Percentiles rank a stretch among this genome's conserved stretches.
Conservation (phyloP, 2,888 invertebrate genomes). For the Agrotis clavis region DNA sequence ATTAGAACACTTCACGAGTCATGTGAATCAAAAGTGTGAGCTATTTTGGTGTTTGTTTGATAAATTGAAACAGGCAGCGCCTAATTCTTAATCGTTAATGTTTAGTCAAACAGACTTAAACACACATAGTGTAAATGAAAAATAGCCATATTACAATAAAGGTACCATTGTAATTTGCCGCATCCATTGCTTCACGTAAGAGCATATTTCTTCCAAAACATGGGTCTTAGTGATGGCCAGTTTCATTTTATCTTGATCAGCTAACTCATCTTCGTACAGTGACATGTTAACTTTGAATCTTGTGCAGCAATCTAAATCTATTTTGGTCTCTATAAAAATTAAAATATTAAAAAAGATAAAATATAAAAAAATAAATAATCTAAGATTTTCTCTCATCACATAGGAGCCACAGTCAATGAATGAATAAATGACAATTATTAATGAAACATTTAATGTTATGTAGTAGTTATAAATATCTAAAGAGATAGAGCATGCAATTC, state of each 20-base stretch:
- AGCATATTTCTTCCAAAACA: slow-evolving; percentile 92
- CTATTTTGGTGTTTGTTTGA: background rate
- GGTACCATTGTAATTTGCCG: slow-evolving; percentile 93
- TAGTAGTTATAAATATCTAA: no score
- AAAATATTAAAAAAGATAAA: background rate
- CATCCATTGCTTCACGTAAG: slow-evolving; percentile 93
- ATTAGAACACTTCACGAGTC: background rate
- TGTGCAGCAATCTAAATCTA: slow-evolving; percentile 92
- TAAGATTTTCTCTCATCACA: no score
- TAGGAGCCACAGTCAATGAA: no score
- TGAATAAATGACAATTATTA: no score
- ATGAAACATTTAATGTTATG: no score
- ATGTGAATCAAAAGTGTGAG: background rate
- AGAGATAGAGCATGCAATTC: no score
- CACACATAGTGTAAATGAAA: background rate
- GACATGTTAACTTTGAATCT: slow-evolving; percentile 91
- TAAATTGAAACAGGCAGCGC: background rate
- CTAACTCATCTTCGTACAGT: slow-evolving; percentile 91
- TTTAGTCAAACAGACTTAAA: no score
- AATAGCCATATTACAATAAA: background rate
- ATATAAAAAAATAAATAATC: background rate
- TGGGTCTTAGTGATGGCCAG: slow-evolving; percentile 91
- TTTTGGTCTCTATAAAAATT: slow-evolving; percentile 90
- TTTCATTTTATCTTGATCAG: slow-evolving; percentile 91
- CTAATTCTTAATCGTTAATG: no score